These are phyloP conservation scores for Cancer borealis DNA, from an alignment of 2,888 invertebrate genomes.

Conservation along the genomic window DNA sequence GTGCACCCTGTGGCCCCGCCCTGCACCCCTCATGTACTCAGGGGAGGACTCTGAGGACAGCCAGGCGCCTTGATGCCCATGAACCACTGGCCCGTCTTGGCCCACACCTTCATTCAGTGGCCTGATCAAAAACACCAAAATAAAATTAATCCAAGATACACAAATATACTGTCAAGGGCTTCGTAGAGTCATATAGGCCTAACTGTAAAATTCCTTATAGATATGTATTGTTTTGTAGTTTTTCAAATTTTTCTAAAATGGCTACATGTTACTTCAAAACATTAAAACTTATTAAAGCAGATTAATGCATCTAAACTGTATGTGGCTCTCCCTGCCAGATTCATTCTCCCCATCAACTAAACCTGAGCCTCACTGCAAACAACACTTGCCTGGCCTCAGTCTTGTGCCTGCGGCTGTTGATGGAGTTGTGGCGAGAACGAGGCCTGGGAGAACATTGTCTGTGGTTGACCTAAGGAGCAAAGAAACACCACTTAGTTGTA, in stretches of 20 bases:
- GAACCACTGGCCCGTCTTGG: not conserved
- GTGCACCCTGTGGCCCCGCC: not conserved
- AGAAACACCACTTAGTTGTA: not conserved
- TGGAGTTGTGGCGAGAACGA: not conserved
- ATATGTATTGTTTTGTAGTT: not conserved
- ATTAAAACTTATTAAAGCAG: not conserved
- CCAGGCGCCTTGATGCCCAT: constrained; percentile 64
- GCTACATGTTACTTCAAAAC: not conserved
- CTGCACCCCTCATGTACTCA: not conserved
- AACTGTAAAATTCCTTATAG: not conserved
- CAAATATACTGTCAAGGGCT: not conserved
- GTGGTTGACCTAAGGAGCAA: not conserved
- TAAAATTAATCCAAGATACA: not conserved
- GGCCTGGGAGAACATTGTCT: not conserved
- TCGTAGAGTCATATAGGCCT: not conserved
- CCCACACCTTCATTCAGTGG: not conserved
- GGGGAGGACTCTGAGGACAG: constrained; percentile 68
- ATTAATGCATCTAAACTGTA: not conserved
- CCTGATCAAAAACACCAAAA: not conserved
- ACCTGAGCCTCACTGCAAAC: too few species aligned
- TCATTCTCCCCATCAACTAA: not conserved
- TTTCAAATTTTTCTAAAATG: not conserved
- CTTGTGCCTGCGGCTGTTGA: constrained; percentile 23
- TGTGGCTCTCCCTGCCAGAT: not conserved
- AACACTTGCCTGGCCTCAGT: constrained; percentile 49